Percentiles rank a stretch among this genome's conserved stretches.
Conservation (phyloP, 2,888 invertebrate species). For the Callimorpha dominula region DNA sequence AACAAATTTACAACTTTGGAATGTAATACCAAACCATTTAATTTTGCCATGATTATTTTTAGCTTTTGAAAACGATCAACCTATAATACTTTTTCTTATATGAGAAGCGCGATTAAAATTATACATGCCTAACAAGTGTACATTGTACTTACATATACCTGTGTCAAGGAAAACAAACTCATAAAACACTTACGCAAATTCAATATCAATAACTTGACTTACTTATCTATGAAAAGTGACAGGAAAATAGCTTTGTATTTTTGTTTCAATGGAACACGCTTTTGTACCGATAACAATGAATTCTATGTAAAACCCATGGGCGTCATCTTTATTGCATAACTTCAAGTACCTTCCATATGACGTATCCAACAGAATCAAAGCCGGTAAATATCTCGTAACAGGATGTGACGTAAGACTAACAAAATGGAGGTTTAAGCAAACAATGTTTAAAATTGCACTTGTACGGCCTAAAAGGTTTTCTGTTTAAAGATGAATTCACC, state of each 20-base stretch:
- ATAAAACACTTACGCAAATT: conserved; percentile 48
- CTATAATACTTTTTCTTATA: neutral
- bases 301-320: conserved; percentile 25
- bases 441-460: neutral
- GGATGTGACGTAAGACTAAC: conserved; percentile 22
- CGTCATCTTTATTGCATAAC: conserved; percentile 36
- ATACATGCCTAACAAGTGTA: neutral
- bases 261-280: conserved; percentile 18
- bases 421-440: conserved; percentile 11
- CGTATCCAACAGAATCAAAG: conserved; percentile 17
- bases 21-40: too few relatives aligned
- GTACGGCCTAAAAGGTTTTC: neutral
- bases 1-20: too few relatives aligned
- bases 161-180: conserved; percentile 46
- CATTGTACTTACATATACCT: conserved; percentile 16
- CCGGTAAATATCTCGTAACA: conserved; percentile 21
- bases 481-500: neutral
- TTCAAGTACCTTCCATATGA: conserved; percentile 18
- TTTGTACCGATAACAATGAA: conserved; percentile 25
- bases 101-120: neutral
- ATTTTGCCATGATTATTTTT: too few relatives aligned
- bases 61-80: too few relatives aligned
- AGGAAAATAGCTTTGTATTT: conserved; percentile 42
- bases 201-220: conserved; percentile 36
- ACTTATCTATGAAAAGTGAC: conserved; percentile 32